These are phyloP conservation scores for Nomada fabriciana DNA, from an alignment of 2,888 invertebrate genomes.

Conservation along the genomic window DNA sequence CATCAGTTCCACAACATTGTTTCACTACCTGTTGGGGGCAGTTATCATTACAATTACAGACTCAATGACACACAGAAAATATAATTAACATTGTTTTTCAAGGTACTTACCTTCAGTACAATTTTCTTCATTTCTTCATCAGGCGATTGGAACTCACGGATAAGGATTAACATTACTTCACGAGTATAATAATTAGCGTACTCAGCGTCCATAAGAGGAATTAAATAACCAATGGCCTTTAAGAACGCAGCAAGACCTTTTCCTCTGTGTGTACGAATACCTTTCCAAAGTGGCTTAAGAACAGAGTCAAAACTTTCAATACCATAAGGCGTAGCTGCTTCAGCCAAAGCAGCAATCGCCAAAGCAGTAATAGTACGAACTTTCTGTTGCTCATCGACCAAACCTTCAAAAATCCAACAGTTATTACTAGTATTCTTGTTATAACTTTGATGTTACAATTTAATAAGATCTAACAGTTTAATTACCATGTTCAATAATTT, in stretches of 20 bases:
- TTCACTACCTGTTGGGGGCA: conserved; percentile 93
- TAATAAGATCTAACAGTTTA: neutral
- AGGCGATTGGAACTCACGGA: conserved; percentile 99
- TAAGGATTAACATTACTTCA: conserved; percentile 99
- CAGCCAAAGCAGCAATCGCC: conserved; percentile 98
- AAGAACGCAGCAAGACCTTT: conserved; percentile 99
- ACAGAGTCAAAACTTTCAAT: conserved; percentile 99
- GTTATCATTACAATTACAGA: neutral
- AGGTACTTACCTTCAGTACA: conserved; percentile 92
- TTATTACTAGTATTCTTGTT: neutral
- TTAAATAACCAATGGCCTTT: conserved; percentile 99
- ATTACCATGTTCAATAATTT: conserved; percentile 99
- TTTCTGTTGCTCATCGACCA: conserved; percentile 99
- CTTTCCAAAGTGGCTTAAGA: conserved; percentile 99
- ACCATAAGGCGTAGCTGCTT: conserved; percentile 99
- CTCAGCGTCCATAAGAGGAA: conserved; percentile 99
- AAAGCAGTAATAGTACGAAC: conserved; percentile 99
- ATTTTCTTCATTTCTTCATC: conserved; percentile 99
- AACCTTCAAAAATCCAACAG: conserved; percentile 85
- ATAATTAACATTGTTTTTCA: neutral
- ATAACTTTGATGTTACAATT: neutral
- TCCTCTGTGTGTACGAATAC: conserved; percentile 95
- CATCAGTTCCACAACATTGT: conserved; percentile 99
- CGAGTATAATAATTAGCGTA: conserved; percentile 99
- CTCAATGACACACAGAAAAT: neutral